Conservation (phyloP, 2,888 invertebrate species). For the Panopea generosa region DNA sequence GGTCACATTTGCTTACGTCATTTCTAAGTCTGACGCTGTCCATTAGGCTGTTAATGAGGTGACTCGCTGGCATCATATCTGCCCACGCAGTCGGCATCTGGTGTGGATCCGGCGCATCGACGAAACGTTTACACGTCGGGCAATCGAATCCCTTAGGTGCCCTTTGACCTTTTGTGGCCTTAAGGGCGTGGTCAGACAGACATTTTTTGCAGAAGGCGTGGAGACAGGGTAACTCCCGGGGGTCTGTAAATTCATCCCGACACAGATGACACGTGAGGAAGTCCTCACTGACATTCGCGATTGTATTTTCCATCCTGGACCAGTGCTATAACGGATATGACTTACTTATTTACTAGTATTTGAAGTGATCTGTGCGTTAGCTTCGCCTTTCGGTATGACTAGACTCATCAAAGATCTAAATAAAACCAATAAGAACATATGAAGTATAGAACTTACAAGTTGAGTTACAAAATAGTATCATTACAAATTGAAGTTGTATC, state of each 20-base stretch:
- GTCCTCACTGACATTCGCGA: conserved; percentile 50
- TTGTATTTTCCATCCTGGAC: conserved; percentile 35
- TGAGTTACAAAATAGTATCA: no score
- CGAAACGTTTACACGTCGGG: conserved; percentile 64
- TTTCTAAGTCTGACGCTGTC: conserved; percentile 65
- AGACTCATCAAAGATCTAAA: no score
- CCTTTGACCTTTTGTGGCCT: conserved; percentile 60
- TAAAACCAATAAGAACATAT: no score
- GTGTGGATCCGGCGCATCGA: conserved; percentile 62
- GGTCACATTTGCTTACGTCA: conserved; percentile 65
- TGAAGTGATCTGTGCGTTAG: no score
- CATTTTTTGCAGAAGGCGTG: conserved; percentile 70
- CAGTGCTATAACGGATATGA: no score
- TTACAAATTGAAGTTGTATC: no score
- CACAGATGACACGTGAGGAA: conserved; percentile 68
- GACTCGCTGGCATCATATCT: conserved; percentile 61
- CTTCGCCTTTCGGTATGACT: no score
- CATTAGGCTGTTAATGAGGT: conserved; percentile 66
- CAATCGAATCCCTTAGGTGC: conserved; percentile 63
- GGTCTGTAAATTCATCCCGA: conserved; percentile 64
- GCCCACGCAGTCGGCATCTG: conserved; percentile 59
- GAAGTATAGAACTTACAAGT: no score
- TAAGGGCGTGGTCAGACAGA: conserved; percentile 61
- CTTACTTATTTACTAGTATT: no score
- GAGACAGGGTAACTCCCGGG: conserved; percentile 64